These are phyloP conservation scores for Stegophylla sp. DNA, from an alignment of 2,888 invertebrate species.

Conservation along the genomic window DNA sequence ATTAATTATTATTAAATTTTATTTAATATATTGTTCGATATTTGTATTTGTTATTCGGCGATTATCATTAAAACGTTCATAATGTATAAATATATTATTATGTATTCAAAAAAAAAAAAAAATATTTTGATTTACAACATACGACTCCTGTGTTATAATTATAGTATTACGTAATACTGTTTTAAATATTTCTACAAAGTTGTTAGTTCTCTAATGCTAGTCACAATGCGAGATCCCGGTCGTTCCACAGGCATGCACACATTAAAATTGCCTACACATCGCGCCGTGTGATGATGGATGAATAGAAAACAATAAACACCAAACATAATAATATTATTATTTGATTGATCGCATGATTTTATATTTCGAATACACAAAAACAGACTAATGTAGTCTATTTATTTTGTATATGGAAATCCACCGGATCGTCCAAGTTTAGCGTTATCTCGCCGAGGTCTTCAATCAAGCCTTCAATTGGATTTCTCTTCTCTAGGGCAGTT, in stretches of 20 bases:
- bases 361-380: constrained; percentile 20
- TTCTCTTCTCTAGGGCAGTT: constrained; percentile 13
- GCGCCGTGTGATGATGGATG: not conserved
- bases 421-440: constrained; percentile 33
- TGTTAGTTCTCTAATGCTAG: too few relatives aligned
- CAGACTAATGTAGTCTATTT: constrained; percentile 13
- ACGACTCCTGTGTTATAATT: not conserved
- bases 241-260: not conserved
- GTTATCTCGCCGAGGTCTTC: not conserved
- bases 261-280: constrained; percentile 20
- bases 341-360: constrained; percentile 44
- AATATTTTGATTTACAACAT: constrained; percentile 37
- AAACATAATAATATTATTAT: too few relatives aligned
- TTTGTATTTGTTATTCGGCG: constrained; percentile 45
- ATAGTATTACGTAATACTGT: too few relatives aligned
- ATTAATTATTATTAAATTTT: constrained; percentile 26
- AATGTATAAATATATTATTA: constrained; percentile 8
- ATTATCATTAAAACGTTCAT: constrained; percentile 28
- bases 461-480: not conserved
- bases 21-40: constrained; percentile 11
- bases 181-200: too few relatives aligned
- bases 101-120: constrained; percentile 41
- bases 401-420: constrained; percentile 3
- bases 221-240: not conserved
- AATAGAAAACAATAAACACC: not conserved